Base-by-base conservation (phyloP, 1,140 invertebrate genomes). In the Bombyx mandarina region DNA sequence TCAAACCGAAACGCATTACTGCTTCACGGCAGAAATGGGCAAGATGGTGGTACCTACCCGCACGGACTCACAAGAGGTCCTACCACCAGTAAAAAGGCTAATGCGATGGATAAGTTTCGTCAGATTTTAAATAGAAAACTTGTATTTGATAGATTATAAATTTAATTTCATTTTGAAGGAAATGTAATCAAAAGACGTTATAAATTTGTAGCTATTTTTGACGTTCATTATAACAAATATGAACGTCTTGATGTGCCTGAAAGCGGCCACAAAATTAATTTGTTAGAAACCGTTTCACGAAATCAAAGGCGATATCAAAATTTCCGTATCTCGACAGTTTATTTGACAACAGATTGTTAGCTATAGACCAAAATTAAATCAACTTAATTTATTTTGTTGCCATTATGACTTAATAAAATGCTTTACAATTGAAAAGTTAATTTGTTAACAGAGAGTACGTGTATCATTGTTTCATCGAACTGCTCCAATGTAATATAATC, bases 211-310 rank as follows among this genome's bases (percentile, higher is more conserved):
- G 35, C 8, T 42, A 43, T 58, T 59, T 35, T 57, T 59, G 47
- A 48, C 52, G 43, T 58, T 44, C n/a, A 58, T 52, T 18, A 57
- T 49, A 57, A 4, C 22, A 57, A 57, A 54, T 60, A 51, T 42
- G 44, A 48, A 54, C 48, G 10, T 57, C 52, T 59, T 53, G 6
- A 9, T 22, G 45, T 45, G n/a, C 4, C 48, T 60, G 26, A 35
- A 57, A 60, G 54, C 54, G 54, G 45, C 42, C n/a, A 6, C 55
- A 22, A 60, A 60, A 57, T 60, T 60, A 57, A 63, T 60, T 63
- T 63, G 52, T 47, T 55, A 54, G 35, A 45, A 26, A 9, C 45
- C 35, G 18, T 54, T 45, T 45, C 8, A 9, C 12, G 55, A 49
- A 42, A 56, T 48, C 54, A 56, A 56, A 48, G 26, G 8, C 7